Percentiles rank a stretch among this genome's conserved stretches.
Conservation (phyloP, 2,797 vertebrate species). For the Typhlichthys eigenmanni region DNA sequence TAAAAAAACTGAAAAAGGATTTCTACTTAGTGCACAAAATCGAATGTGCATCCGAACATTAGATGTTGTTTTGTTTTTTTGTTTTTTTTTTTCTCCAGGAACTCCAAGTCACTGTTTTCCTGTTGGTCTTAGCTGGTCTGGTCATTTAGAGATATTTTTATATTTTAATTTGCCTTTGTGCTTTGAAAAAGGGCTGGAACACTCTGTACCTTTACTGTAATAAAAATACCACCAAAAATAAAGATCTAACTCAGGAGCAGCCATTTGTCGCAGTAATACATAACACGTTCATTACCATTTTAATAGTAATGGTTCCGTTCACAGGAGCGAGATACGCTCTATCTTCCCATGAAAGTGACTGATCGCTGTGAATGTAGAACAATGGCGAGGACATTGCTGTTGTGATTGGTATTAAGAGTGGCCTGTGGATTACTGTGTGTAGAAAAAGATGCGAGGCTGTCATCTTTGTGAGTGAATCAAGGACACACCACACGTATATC, state of each 20-base stretch:
- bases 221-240: conserved; percentile 18
- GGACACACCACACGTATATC: too few relatives aligned
- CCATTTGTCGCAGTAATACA: conserved; percentile 3
- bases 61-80: conserved; percentile 37
- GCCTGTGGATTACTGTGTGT: conserved; percentile 10
- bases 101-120: conserved; percentile 33
- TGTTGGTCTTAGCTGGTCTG: conserved; percentile 16
- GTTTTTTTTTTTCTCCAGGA: conserved; percentile 18
- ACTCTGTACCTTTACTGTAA: neutral
- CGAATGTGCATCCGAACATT: conserved; percentile 50
- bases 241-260: conserved; percentile 8
- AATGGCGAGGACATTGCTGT: conserved; percentile 19
- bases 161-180: conserved; percentile 15
- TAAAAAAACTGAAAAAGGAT: conserved; percentile 40
- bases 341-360: conserved; percentile 14
- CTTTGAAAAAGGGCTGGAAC: conserved; percentile 8
- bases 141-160: conserved; percentile 16
- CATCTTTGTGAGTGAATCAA: conserved; percentile 28
- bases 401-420: conserved; percentile 5
- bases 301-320: conserved; percentile 5
- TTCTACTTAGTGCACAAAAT: conserved; percentile 58
- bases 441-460: conserved; percentile 25
- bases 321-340: conserved; percentile 24
- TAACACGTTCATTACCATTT: neutral
- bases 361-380: conserved; percentile 11